phyloP scores from a whole-genome alignment of 92 coral and sea anemone species.

The Epizoanthus fatuus region DNA sequence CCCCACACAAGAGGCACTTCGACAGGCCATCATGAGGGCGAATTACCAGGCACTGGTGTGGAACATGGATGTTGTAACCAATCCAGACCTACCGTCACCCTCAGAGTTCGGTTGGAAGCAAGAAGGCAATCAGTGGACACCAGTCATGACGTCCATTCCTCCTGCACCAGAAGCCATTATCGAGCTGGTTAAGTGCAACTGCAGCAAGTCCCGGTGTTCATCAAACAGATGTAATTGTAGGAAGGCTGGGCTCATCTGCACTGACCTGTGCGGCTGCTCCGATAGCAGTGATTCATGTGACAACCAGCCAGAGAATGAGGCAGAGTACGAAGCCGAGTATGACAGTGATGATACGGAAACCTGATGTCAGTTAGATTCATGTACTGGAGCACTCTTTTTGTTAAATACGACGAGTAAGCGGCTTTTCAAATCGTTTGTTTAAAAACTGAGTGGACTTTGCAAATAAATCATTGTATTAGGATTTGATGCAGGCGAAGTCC shows the following conservation, averaged over 20 bases:
- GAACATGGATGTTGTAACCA: slow-evolving; percentile 24
- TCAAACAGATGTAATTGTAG: slow-evolving; percentile 36
- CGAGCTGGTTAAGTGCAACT: slow-evolving; percentile 42
- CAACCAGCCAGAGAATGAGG: slow-evolving; percentile 7
- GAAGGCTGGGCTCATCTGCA: slow-evolving; percentile 33
- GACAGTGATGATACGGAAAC: too few relatives aligned
- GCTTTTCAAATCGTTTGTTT: too few relatives aligned
- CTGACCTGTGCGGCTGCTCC: slow-evolving; percentile 28
- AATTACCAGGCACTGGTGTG: slow-evolving; percentile 49
- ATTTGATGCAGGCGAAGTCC: neutral
- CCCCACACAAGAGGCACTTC: slow-evolving; percentile 51
- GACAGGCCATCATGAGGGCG: slow-evolving; percentile 33
- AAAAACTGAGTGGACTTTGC: too few relatives aligned
- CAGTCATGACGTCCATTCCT: slow-evolving; percentile 46
- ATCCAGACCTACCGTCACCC: slow-evolving; percentile 32
- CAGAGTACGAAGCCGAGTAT: too few relatives aligned
- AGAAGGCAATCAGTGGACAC: slow-evolving; percentile 49
- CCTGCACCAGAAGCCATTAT: slow-evolving; percentile 50
- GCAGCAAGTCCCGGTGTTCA: slow-evolving; percentile 21
- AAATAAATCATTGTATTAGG: too few relatives aligned
- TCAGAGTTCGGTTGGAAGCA: slow-evolving; percentile 34
- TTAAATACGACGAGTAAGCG: too few relatives aligned
- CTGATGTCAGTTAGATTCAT: too few relatives aligned
- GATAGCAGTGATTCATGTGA: slow-evolving; percentile 36
- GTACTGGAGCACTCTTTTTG: too few relatives aligned